These are phyloP conservation scores for Bucorvus abyssinicus DNA, from an alignment of 2,797 vertebrate genomes.

Conservation along the genomic window DNA sequence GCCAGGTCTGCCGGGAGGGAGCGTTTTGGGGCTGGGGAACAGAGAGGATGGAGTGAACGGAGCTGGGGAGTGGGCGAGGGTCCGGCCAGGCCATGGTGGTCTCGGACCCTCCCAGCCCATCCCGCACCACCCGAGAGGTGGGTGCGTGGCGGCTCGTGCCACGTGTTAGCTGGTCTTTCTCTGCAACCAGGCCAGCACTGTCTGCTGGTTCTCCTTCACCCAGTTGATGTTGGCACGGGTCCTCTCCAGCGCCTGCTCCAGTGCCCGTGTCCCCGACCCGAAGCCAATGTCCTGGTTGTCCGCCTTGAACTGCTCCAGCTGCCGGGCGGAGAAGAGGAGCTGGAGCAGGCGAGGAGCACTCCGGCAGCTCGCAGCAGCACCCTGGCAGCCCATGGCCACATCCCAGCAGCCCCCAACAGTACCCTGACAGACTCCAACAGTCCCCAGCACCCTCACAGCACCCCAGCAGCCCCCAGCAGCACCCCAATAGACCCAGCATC, in stretches of 20 bases:
- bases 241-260: slow-evolving; percentile 91
- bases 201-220: slow-evolving; percentile 81
- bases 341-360: not conserved
- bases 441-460: not conserved
- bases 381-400: too few species aligned
- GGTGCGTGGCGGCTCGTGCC: accelerated
- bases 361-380: not conserved
- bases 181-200: slow-evolving; percentile 81
- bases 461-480: not conserved
- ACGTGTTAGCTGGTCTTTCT: not conserved
- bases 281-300: slow-evolving; percentile 84
- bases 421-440: not conserved
- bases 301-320: slow-evolving; percentile 84
- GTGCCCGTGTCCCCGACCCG: slow-evolving; percentile 83
- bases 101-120: not conserved
- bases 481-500: not conserved
- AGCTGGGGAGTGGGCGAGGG: accelerated
- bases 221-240: slow-evolving; percentile 89
- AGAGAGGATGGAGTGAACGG: accelerated
- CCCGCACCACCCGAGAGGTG: not conserved
- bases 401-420: not conserved
- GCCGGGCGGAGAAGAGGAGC: not conserved
- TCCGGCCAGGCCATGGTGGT: accelerated
- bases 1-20: accelerated
- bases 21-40: not conserved